Conservation (phyloP, 2,113 vertebrate species). For the Podocnemis expansa region DNA sequence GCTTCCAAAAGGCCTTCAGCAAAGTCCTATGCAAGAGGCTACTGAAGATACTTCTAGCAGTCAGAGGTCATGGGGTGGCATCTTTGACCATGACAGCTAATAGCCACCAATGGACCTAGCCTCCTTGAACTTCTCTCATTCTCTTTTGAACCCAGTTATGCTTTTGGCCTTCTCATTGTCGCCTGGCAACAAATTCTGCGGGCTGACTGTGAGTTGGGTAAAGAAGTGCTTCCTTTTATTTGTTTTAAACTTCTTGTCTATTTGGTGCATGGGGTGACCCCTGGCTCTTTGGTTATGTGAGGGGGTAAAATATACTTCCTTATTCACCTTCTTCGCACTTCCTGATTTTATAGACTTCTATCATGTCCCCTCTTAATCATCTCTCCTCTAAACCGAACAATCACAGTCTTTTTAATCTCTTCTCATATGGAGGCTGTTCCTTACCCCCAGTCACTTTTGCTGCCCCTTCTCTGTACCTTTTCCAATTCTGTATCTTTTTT, state of each 20-base stretch:
- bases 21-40: fast-evolving
- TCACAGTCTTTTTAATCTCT: neutral
- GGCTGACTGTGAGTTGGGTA: neutral
- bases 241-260: neutral
- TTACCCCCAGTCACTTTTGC: neutral
- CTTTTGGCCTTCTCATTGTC: neutral
- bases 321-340: neutral
- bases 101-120: neutral
- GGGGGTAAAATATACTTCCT: neutral
- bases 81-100: neutral
- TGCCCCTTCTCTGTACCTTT: neutral
- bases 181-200: no score
- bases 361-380: neutral
- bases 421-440: neutral
- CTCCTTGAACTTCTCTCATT: neutral
- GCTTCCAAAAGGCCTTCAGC: neutral
- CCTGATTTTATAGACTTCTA: neutral
- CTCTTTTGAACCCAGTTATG: neutral
- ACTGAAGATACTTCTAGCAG: neutral
- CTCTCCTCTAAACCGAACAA: neutral
- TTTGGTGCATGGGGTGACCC: neutral
- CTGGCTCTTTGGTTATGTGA: neutral
- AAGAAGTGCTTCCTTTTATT: neutral
- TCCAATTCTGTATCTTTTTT: neutral
- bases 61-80: neutral